Conservation (phyloP, 2,797 vertebrate genomes). For the Fundulus diaphanus region DNA sequence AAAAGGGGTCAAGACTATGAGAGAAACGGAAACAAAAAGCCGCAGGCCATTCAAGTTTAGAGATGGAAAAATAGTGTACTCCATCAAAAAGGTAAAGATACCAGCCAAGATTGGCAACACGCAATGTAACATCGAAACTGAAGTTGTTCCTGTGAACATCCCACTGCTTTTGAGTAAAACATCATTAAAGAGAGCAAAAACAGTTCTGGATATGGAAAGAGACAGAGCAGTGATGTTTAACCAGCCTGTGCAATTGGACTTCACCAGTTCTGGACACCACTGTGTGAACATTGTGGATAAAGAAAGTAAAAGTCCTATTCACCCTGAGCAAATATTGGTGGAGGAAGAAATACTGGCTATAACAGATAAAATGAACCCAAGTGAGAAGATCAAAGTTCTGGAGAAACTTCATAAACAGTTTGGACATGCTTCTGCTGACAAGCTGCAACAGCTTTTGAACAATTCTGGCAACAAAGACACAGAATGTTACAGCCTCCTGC, state of each 20-base stretch:
- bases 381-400: background rate
- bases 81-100: conserved; percentile 30
- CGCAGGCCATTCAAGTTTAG: too few relatives aligned
- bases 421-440: conserved; percentile 8
- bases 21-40: conserved; percentile 14
- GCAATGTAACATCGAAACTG: conserved; percentile 27
- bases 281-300: conserved; percentile 19
- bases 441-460: background rate
- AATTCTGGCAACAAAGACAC: conserved; percentile 3
- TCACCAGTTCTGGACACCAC: conserved; percentile 19
- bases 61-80: conserved; percentile 10
- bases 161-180: conserved; percentile 42
- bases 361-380: too few relatives aligned
- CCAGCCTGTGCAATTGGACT: conserved; percentile 7
- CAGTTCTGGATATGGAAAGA: conserved; percentile 27
- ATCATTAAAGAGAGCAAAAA: conserved; percentile 28
- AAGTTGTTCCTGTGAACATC: conserved; percentile 31
- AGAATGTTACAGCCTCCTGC: background rate
- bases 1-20: background rate
- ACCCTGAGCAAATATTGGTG: too few relatives aligned
- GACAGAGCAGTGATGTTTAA: conserved; percentile 29
- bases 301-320: background rate
- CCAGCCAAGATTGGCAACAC: conserved; percentile 15
- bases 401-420: conserved; percentile 21
- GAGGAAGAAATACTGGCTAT: too few relatives aligned